phyloP scores from a whole-genome alignment of 2,113 vertebrate genomes.

The Illadopsis cleaveri region DNA sequence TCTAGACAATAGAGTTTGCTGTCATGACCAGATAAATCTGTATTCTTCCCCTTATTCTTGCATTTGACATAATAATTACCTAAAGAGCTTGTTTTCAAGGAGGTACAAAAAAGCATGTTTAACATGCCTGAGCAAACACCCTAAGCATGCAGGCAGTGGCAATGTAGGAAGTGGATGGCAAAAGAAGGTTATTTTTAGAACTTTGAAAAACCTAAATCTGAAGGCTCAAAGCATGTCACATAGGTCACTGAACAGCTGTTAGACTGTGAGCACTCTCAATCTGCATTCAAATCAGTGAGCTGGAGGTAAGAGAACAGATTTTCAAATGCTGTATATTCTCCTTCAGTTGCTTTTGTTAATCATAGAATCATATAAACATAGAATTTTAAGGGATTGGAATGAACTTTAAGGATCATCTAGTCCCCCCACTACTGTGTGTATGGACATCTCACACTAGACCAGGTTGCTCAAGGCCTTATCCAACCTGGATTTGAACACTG shows the following conservation, averaged over 20 bases:
- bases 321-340: background rate
- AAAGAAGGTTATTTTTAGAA: constrained; percentile 24
- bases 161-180: background rate
- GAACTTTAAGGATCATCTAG: background rate
- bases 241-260: constrained; percentile 44
- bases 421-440: accelerated
- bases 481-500: background rate
- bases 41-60: background rate
- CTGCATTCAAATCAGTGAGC: background rate
- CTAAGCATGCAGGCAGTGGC: background rate
- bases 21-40: background rate
- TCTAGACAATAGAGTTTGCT: background rate
- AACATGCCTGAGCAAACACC: background rate
- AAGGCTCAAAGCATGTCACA: background rate
- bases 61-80: constrained; percentile 3
- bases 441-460: background rate
- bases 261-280: background rate
- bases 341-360: background rate
- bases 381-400: background rate
- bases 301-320: constrained; percentile 19
- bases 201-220: background rate
- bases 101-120: background rate
- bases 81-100: background rate
- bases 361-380: background rate
- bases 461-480: background rate